Conservation (phyloP, 1,140 invertebrate genomes). For the Venturia canescens region DNA sequence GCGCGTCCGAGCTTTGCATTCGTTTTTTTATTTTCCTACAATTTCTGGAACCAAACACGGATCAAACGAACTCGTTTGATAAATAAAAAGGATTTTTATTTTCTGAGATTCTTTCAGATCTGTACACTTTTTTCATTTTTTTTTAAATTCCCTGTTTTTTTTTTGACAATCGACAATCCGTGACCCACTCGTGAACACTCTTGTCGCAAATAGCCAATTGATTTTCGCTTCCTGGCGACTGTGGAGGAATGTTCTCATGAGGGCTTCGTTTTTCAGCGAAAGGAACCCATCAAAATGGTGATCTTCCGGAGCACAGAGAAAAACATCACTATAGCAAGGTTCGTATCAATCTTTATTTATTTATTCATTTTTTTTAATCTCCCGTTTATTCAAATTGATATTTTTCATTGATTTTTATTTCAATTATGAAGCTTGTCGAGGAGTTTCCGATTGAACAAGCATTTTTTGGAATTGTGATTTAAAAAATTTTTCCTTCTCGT, state of each 20-base stretch:
- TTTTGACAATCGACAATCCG: conserved; percentile 24
- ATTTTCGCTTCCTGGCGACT: conserved; percentile 19
- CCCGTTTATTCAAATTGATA: not conserved
- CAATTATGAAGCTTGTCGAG: not conserved
- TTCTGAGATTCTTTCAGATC: conserved; percentile 33
- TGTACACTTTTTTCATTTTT: conserved; percentile 39
- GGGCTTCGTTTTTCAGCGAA: conserved; percentile 69
- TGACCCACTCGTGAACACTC: conserved; percentile 3
- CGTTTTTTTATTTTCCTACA: conserved; percentile 27
- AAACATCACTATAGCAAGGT: conserved; percentile 80
- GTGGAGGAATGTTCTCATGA: conserved; percentile 42
- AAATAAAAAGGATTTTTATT: conserved; percentile 40
- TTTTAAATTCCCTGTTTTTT: conserved; percentile 36
- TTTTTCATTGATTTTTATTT: not conserved
- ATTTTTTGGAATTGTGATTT: no score
- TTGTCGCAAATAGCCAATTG: conserved; percentile 30
- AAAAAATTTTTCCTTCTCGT: no score
- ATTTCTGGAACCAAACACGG: not conserved
- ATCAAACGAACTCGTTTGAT: conserved; percentile 21
- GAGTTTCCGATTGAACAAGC: no score
- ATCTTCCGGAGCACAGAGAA: conserved; percentile 78
- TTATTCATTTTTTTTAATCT: not conserved
- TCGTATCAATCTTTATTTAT: conserved; percentile 57
- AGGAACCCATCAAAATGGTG: conserved; percentile 79
- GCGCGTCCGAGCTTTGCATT: conserved; percentile 43